These are phyloP conservation scores for Catharus minimus DNA, from an alignment of 2,113 vertebrate genomes.

Conservation along the genomic window DNA sequence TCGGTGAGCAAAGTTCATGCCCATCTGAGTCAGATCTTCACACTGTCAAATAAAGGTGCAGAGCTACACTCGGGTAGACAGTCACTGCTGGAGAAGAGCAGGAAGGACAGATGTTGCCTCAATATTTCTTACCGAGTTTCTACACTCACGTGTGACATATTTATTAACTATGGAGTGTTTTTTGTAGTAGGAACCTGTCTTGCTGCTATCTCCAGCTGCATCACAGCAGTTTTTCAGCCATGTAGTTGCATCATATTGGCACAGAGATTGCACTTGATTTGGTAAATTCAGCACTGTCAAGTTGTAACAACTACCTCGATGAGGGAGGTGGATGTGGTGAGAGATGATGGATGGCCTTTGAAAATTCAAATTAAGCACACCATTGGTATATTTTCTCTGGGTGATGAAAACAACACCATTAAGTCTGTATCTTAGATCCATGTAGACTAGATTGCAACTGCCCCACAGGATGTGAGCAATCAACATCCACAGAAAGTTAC, in stretches of 20 bases:
- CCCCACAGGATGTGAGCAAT: background rate
- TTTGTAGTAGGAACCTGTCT: slow-evolving; percentile 69
- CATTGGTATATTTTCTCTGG: background rate
- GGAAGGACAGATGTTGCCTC: background rate
- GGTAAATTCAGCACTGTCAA: slow-evolving; percentile 73
- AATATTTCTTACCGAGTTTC: background rate
- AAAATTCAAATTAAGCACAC: background rate
- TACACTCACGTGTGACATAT: slow-evolving; percentile 36
- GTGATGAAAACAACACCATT: background rate
- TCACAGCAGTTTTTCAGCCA: slow-evolving; percentile 75
- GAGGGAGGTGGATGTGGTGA: background rate
- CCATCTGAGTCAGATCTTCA: background rate
- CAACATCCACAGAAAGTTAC: background rate
- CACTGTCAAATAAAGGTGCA: background rate
- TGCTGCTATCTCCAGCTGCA: slow-evolving; percentile 75
- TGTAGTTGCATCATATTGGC: slow-evolving; percentile 47
- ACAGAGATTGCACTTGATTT: slow-evolving; percentile 74
- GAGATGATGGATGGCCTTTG: background rate
- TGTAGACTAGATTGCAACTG: background rate
- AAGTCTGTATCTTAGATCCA: background rate
- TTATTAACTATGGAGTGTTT: slow-evolving; percentile 54
- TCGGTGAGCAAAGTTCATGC: background rate
- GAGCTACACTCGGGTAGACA: background rate
- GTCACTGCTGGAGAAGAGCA: background rate
- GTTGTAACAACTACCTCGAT: slow-evolving; percentile 69